Conservation (phyloP, 1,140 invertebrate genomes). For the Euglossa dilemma region DNA sequence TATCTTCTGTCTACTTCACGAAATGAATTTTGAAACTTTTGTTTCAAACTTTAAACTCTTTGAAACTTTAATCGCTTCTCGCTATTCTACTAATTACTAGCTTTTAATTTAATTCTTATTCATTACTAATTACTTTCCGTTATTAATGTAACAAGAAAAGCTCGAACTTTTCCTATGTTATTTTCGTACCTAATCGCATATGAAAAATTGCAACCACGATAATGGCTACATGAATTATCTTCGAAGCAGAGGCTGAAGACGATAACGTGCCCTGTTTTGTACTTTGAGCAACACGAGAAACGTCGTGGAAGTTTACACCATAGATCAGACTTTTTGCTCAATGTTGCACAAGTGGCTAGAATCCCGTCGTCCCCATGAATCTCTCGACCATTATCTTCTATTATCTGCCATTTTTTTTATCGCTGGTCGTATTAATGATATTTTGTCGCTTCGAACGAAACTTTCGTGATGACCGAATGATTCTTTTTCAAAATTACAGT, state of each 20-base stretch:
- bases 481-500: not conserved
- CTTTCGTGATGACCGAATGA: not conserved
- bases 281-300: not conserved
- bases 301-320: constrained; percentile 7
- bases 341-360: not conserved
- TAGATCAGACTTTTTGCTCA: not conserved
- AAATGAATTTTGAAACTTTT: not conserved
- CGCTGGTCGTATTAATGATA: not conserved
- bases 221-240: constrained; percentile 14
- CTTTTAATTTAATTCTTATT: not conserved
- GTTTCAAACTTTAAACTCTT: too few relatives aligned
- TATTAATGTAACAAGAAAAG: too few relatives aligned
- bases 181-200: not conserved
- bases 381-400: not conserved
- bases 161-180: not conserved
- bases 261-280: constrained; percentile 15
- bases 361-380: not conserved
- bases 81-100: not conserved
- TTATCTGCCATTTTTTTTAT: constrained; percentile 8
- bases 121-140: not conserved
- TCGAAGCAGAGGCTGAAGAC: not conserved
- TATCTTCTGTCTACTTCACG: not conserved
- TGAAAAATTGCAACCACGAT: constrained; percentile 5
- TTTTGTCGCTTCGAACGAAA: too few relatives aligned
- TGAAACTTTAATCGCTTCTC: too few relatives aligned